These are phyloP conservation scores for Hydrozoanthus gracilis DNA, from an alignment of 92 coral and sea anemone genomes.

Conservation along the genomic window DNA sequence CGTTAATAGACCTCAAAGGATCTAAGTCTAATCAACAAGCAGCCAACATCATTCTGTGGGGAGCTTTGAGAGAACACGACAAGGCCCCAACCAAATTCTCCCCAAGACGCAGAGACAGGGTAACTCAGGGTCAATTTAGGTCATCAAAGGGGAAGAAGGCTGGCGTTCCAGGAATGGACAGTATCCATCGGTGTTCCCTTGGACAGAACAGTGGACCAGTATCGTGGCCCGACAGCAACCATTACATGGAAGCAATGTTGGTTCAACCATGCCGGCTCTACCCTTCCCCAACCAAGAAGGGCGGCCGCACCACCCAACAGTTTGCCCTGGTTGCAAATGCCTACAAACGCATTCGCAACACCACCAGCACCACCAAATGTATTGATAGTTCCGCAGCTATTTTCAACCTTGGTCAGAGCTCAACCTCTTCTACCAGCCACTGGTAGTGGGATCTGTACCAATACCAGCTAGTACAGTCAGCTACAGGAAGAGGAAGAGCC, in stretches of 20 bases:
- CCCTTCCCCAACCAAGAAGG: not conserved
- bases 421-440: not conserved
- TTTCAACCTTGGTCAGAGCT: not conserved
- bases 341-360: not conserved
- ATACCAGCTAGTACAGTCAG: not conserved
- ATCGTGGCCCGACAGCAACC: slow-evolving; percentile 19
- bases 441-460: too few relatives aligned
- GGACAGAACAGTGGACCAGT: slow-evolving; percentile 56
- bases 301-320: not conserved
- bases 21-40: too few relatives aligned
- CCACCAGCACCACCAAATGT: too few relatives aligned
- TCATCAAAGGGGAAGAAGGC: not conserved
- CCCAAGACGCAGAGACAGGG: too few relatives aligned
- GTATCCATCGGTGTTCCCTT: slow-evolving; percentile 30
- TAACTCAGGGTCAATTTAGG: too few relatives aligned
- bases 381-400: not conserved
- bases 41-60: too few relatives aligned
- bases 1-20: too few relatives aligned
- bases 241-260: slow-evolving; percentile 22
- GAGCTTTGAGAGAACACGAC: too few relatives aligned
- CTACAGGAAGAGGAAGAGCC: not conserved
- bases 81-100: too few relatives aligned
- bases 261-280: not conserved
- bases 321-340: not conserved
- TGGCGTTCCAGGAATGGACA: slow-evolving; percentile 24